Base-by-base conservation (phyloP, 2,113 vertebrate species). In the Triplophysa rosa region DNA sequence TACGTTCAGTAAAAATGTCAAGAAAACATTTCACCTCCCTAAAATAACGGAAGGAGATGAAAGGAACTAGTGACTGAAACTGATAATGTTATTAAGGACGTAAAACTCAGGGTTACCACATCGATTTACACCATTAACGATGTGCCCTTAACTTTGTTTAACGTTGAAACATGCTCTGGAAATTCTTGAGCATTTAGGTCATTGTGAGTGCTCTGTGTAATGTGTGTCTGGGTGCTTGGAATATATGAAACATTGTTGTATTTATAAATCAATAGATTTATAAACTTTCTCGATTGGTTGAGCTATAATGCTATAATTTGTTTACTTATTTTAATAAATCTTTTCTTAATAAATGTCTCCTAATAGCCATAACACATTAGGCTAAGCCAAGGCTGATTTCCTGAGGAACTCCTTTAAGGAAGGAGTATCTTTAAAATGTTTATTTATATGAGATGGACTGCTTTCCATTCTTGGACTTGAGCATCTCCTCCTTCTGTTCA, bases 351-450 rank as follows among this genome's bases (percentile, higher is more conserved):
- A 56, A 54, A 37, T 71, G 3, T 14, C 3, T 37, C 26, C 6
- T 71, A 71, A n/a, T 21, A 52, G 47, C 13, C 14, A 52, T 16
- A 52, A 52, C 5, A 5, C 14, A 16, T 5, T 4, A 52, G 49
- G 49, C 13, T 11, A 14, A 52, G 16, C 26, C 33, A 6, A 40
- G 54, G 54, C 54, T 42, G 54, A 3, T 73, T 73, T 73, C 70
- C 54, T 59, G n/a, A 73, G 70, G 33, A 73, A 73, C 54, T 73
- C n/a, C 54, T 61, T 58, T 58, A 12, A 71, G 69, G 69, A 71
- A 71, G 52, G 19, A 71, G 52, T 58, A 11, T 23, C 24, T 70
- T 70, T 26, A 52, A 16, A 70, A 70, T 21, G 68, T 37, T 70
- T 33, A 33, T 56, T 70, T 54, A 56, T 70, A 23, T 23, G 67